Evolutionary conservation across 2,888 invertebrate species (phyloP).

Genomic region (Bellardia pandia): DNA sequence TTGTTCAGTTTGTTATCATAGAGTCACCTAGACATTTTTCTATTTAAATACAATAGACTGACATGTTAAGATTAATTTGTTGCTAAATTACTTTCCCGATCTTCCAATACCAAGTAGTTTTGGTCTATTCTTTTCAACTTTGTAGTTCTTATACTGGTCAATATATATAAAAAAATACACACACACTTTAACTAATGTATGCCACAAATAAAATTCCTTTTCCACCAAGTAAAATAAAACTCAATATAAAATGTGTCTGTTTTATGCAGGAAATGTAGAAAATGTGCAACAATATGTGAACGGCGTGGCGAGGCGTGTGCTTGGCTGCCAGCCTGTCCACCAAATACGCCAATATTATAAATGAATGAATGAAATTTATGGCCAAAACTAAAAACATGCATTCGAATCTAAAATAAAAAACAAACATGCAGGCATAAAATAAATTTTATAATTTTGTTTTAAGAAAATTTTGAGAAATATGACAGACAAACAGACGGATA

Average conservation of each 20-base stretch:
- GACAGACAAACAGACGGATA: slow-evolving; percentile 40
- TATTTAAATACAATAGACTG: too few species aligned
- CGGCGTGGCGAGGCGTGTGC: slow-evolving; percentile 29
- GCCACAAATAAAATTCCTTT: slow-evolving; percentile 35
- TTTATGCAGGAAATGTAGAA: slow-evolving; percentile 13
- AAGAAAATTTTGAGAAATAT: slow-evolving; percentile 20
- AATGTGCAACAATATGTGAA: slow-evolving; percentile 62
- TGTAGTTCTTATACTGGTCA: not conserved
- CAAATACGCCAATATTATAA: slow-evolving; percentile 21
- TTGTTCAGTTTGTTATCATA: too few species aligned
- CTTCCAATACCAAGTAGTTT: too few species aligned
- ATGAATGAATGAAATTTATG: slow-evolving; percentile 49
- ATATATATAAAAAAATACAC: not conserved
- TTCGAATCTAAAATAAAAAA: slow-evolving; percentile 10
- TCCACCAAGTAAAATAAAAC: not conserved
- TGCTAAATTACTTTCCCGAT: too few species aligned
- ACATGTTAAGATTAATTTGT: too few species aligned
- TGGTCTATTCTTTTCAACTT: not conserved
- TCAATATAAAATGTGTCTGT: slow-evolving; percentile 23
- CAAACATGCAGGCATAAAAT: slow-evolving; percentile 8
- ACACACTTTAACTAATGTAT: slow-evolving; percentile 25
- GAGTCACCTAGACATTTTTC: too few species aligned
- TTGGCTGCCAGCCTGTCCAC: not conserved
- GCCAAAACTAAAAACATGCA: slow-evolving; percentile 21
- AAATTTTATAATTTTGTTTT: slow-evolving; percentile 12